Percentiles rank a stretch among this genome's conserved stretches.
These are phyloP conservation scores for Hemistola chrysoprasaria DNA, from an alignment of 2,888 invertebrate genomes.

Conservation along the genomic window DNA sequence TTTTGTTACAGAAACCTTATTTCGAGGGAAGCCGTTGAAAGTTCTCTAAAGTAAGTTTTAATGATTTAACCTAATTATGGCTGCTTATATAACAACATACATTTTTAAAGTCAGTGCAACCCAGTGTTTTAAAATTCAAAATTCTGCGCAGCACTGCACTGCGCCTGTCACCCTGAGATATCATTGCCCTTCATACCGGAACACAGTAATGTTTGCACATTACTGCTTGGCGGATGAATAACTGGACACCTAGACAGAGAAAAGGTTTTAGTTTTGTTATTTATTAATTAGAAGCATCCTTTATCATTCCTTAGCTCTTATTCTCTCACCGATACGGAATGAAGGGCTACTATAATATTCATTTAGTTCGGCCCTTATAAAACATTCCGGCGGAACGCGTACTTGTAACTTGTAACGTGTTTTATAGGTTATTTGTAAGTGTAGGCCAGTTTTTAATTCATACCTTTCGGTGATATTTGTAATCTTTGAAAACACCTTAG, in stretches of 20 bases:
- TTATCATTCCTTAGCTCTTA: slow-evolving; percentile 1
- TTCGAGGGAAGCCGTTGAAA: slow-evolving; percentile 4
- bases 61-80: no score
- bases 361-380: slow-evolving; percentile 14
- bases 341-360: slow-evolving; percentile 12
- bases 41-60: no score
- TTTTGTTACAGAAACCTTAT: slow-evolving; percentile 15
- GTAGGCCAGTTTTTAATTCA: slow-evolving; percentile 7
- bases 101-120: no score
- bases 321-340: slow-evolving; percentile 1
- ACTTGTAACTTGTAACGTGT: slow-evolving; percentile 5
- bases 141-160: no score
- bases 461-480: not conserved
- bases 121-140: no score
- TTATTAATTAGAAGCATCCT: slow-evolving; percentile 6
- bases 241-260: no score
- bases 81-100: no score
- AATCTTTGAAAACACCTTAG: no score
- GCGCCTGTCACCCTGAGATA: no score
- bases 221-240: no score
- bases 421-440: slow-evolving; percentile 13
- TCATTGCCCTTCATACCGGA: no score
- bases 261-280: not conserved
- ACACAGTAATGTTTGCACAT: no score
- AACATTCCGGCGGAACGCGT: slow-evolving; percentile 9